These are phyloP conservation scores for Nematopogon swammerdamellus DNA, from an alignment of 2,888 invertebrate species.

Conservation along the genomic window DNA sequence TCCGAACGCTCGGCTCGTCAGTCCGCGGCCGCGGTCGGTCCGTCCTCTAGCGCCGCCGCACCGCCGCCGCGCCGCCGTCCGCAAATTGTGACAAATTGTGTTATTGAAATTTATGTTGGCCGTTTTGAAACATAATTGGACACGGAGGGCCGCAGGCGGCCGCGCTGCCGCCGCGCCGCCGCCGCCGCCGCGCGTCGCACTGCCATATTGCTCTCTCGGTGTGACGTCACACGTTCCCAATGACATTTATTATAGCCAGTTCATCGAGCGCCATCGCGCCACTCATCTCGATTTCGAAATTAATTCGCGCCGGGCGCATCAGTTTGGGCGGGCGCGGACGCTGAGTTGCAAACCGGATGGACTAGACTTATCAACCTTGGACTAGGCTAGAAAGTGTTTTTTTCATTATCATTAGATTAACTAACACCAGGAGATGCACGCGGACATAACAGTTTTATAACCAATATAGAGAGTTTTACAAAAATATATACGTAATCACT, in stretches of 20 bases:
- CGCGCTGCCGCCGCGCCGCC: too few relatives aligned
- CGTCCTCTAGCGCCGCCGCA: too few relatives aligned
- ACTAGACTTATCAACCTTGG: too few relatives aligned
- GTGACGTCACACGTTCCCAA: slow-evolving; percentile 44
- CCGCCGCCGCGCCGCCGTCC: slow-evolving; percentile 13
- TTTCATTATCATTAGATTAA: too few relatives aligned
- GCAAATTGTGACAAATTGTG: slow-evolving; percentile 45
- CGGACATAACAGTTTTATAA: too few relatives aligned
- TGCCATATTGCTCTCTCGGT: slow-evolving; percentile 17
- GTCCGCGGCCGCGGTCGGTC: slow-evolving; percentile 24
- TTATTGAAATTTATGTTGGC: slow-evolving; percentile 49
- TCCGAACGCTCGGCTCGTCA: not conserved
- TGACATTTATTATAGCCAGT: slow-evolving; percentile 46
- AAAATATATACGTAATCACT: too few relatives aligned
- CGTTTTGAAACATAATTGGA: slow-evolving; percentile 48
- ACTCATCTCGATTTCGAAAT: slow-evolving; percentile 33
- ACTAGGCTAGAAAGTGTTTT: too few relatives aligned
- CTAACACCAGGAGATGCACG: too few relatives aligned
- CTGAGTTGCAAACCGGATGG: too few relatives aligned
- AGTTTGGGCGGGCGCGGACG: too few relatives aligned
- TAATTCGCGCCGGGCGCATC: slow-evolving; percentile 26
- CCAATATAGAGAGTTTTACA: too few relatives aligned
- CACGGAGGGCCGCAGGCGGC: slow-evolving; percentile 34
- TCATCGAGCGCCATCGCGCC: slow-evolving; percentile 28
- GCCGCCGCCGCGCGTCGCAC: too few relatives aligned